These are phyloP conservation scores for Echinometra lucunter DNA, from an alignment of 53 echinoderm and acorn worm species.

Conservation along the genomic window DNA sequence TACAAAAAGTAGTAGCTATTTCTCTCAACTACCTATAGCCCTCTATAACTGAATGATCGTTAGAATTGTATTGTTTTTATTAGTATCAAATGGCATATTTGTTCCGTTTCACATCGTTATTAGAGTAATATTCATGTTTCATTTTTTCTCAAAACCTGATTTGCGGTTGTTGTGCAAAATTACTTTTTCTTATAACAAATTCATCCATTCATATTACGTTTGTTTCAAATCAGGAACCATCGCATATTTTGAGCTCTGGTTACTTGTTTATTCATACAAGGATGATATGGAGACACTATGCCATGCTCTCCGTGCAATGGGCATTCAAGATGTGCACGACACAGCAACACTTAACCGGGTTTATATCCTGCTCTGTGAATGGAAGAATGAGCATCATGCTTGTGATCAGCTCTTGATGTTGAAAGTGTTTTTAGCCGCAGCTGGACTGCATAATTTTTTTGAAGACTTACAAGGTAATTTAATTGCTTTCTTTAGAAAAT, in stretches of 20 bases:
- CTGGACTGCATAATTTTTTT: neutral
- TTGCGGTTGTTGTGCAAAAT: too few relatives aligned
- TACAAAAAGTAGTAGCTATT: too few relatives aligned
- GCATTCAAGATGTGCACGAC: neutral
- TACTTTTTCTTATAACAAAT: neutral
- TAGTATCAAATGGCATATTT: too few relatives aligned
- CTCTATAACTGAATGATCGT: too few relatives aligned
- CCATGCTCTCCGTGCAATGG: neutral
- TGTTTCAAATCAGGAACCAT: neutral
- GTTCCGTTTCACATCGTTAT: too few relatives aligned
- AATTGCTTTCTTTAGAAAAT: neutral
- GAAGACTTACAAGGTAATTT: neutral
- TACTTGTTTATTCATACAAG: neutral
- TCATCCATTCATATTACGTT: neutral
- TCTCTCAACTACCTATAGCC: too few relatives aligned
- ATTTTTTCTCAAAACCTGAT: too few relatives aligned
- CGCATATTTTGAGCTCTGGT: neutral
- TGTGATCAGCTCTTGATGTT: neutral
- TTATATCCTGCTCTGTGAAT: neutral
- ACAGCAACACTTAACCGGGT: neutral
- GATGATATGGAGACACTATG: neutral
- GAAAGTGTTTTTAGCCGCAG: neutral
- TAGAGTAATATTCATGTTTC: too few relatives aligned
- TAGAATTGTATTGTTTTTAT: too few relatives aligned
- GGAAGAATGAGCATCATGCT: neutral